Evolutionary conservation across 2,888 invertebrate species (phyloP).

Genomic region (Aleiodes testaceus): DNA sequence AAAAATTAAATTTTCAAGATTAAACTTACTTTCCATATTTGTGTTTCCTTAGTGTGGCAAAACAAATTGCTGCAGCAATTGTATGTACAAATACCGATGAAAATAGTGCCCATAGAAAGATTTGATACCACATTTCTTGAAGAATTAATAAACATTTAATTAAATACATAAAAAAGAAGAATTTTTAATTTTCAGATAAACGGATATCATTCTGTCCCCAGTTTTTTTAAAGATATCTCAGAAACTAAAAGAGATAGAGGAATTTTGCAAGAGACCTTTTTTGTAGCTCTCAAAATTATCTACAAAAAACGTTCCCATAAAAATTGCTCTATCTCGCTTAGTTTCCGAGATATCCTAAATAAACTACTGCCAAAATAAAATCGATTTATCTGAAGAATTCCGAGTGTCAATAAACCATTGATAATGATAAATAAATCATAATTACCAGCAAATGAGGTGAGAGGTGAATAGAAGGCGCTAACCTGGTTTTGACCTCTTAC

Average conservation of each 20-base stretch:
- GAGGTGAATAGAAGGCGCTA: conserved; percentile 60
- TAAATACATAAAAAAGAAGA: conserved; percentile 43
- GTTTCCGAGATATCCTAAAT: no score
- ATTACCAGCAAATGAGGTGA: conserved; percentile 64
- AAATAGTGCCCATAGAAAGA: conserved; percentile 96
- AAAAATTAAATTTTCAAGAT: neutral
- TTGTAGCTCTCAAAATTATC: no score
- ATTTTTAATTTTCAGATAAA: neutral
- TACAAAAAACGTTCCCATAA: no score
- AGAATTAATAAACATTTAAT: conserved; percentile 68
- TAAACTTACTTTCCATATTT: conserved; percentile 84
- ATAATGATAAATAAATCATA: neutral
- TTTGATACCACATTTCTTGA: conserved; percentile 97
- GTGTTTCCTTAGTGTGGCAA: conserved; percentile 93
- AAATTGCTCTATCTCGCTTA: no score
- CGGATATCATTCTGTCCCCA: neutral
- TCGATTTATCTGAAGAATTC: conserved; percentile 12
- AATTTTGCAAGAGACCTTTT: no score
- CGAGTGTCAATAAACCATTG: neutral
- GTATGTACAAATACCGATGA: conserved; percentile 95
- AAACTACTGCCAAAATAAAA: no score
- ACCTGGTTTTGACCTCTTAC: conserved; percentile 54
- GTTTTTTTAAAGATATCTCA: neutral
- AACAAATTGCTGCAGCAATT: conserved; percentile 92
- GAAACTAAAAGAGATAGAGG: no score